Conservation (phyloP, 2,113 vertebrate species). For the Tapirus terrestris region DNA sequence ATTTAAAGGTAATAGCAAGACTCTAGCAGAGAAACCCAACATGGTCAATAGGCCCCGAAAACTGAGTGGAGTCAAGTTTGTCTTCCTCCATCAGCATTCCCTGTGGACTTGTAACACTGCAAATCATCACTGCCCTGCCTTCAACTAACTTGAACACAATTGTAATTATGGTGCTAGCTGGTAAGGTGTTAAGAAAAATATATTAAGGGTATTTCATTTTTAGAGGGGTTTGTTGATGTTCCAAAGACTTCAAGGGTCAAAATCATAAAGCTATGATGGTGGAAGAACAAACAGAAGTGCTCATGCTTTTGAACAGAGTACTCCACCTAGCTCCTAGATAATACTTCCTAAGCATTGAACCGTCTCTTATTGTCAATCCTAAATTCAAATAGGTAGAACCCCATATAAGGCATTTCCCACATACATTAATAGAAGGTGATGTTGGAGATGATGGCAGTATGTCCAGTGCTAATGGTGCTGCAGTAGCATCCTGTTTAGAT, state of each 20-base stretch:
- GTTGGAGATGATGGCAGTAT: not conserved
- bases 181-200: not conserved
- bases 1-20: not conserved
- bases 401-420: not conserved
- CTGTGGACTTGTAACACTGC: not conserved
- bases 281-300: not conserved
- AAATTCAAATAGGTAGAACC: not conserved
- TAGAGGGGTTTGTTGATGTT: not conserved
- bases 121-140: not conserved
- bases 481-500: not conserved
- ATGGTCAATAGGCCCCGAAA: not conserved
- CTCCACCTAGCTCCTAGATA: not conserved
- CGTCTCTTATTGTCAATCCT: not conserved
- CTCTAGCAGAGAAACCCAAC: not conserved
- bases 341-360: not conserved
- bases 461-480: not conserved
- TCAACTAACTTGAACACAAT: not conserved
- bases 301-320: not conserved
- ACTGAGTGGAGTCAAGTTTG: not conserved
- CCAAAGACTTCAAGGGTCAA: not conserved
- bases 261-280: not conserved
- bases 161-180: not conserved
- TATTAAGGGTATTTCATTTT: not conserved
- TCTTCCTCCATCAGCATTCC: not conserved
- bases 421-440: not conserved